Conservation (phyloP, 2,113 vertebrate genomes). For the Alces alces region DNA sequence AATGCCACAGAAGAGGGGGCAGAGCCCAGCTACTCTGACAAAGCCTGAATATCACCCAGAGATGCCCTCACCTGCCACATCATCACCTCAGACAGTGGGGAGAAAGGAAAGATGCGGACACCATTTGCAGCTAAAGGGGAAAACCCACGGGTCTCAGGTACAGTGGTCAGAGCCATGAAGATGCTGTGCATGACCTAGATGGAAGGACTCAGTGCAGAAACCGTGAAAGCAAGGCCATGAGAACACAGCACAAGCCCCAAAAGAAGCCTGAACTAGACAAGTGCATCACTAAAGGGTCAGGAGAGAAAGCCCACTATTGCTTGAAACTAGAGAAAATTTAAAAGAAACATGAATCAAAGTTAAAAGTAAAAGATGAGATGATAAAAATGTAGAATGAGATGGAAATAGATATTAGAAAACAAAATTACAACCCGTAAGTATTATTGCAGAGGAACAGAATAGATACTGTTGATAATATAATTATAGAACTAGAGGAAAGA, state of each 20-base stretch:
- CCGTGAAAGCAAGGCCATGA: background rate
- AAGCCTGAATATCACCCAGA: background rate
- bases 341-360: background rate
- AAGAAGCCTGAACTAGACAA: background rate
- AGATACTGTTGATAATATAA: background rate
- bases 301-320: background rate
- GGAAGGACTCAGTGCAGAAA: background rate
- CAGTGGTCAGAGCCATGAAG: background rate
- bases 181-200: background rate
- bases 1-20: background rate
- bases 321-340: background rate
- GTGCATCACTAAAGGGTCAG: background rate
- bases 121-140: background rate
- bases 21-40: background rate
- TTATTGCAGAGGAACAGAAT: background rate
- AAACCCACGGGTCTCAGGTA: background rate
- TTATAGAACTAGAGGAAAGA: background rate
- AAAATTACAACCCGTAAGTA: background rate
- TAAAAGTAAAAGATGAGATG: background rate
- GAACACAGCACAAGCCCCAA: background rate
- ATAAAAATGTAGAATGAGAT: background rate
- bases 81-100: background rate
- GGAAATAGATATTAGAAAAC: background rate
- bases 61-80: rapidly evolving
- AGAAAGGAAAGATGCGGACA: background rate